Percentiles rank a stretch among this genome's conserved stretches.
These are phyloP conservation scores for Nothoprocta pentlandii DNA, from an alignment of 2,113 vertebrate genomes.

Conservation along the genomic window DNA sequence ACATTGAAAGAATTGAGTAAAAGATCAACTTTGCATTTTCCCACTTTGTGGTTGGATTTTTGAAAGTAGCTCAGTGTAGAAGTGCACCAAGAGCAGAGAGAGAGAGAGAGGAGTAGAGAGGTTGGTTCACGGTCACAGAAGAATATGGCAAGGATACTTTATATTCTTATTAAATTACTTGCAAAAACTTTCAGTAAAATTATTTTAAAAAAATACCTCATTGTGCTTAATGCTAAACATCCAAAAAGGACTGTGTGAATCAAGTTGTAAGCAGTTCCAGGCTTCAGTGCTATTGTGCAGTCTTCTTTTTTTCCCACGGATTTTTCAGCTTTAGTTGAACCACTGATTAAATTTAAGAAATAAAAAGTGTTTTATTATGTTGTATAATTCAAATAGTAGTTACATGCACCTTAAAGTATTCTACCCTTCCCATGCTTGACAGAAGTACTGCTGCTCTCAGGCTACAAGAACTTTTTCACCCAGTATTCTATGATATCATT, in stretches of 20 bases:
- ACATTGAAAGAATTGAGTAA: neutral
- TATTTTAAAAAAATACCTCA: slow-evolving; percentile 84
- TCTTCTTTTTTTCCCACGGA: slow-evolving; percentile 50
- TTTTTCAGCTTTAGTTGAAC: slow-evolving; percentile 28
- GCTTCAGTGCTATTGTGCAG: slow-evolving; percentile 72
- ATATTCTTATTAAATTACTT: neutral
- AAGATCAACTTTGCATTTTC: neutral
- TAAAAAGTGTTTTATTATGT: neutral
- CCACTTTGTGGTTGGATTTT: neutral
- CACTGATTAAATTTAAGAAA: slow-evolving; percentile 56
- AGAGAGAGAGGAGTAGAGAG: neutral
- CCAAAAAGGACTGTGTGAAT: slow-evolving; percentile 91
- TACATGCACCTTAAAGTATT: neutral
- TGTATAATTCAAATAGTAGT: neutral
- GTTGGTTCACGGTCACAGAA: neutral
- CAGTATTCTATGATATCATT: neutral
- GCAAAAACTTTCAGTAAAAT: neutral
- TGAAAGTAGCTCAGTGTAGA: neutral
- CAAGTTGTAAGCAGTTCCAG: slow-evolving; percentile 91
- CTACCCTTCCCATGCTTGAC: neutral
- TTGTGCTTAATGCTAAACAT: slow-evolving; percentile 92
- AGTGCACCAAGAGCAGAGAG: neutral
- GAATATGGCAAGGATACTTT: neutral
- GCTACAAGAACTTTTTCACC: neutral
- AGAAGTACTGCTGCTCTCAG: neutral